Evolutionary conservation across 2,888 invertebrate species (phyloP), one percentile per base, ranked within the genome.

Genomic region (Epinotia demarniana): DNA sequence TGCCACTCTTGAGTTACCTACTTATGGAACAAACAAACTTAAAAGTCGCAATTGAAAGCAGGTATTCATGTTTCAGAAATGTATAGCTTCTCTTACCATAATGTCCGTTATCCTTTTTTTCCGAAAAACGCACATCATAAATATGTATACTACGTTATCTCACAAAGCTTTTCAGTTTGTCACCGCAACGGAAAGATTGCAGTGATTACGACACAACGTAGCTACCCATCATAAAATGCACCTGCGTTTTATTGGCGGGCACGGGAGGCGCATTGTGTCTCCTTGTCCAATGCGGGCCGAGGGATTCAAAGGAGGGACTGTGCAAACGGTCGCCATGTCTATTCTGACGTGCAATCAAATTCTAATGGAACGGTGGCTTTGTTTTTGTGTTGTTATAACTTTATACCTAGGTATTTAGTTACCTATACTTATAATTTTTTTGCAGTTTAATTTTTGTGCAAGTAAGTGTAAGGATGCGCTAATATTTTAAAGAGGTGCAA

Each of bases 181-280:
- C 61, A 57, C 33, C n/a, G 33, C 33, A 9, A 39, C 39, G 39
- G 39, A 33, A 27, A 55, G 3, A 33, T 67, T 67, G 55, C 55
- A 33, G 11, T 67, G 66, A 55, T 53, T 23, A 33, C 53, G 33
- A n/a, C 12, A 53, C 53, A 33, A 33, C 4, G 19, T 18, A 23
- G 9, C 12, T 67, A n/a, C 33, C 61, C 19, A 33, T 55, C n/a
- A 67, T 60, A 60, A 57, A 69, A 23, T 27, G 69, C 67, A 58
- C 46, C 58, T 58, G 69, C 55, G 33, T 73, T 61, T 70, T 75
- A 71, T 75, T 75, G 75, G 75, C 39, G 39, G 70, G 53, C 39
- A 19, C 33, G 18, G 63, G 49, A 68, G 33, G 46, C 53, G 64
- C 43, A 75, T 75, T 75, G 75, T 75, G 58, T 66, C 43, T 18